Evolutionary conservation across 2,888 invertebrate genomes (phyloP), one percentile per base, ranked within the genome.

Genomic region (Caradrina clavipalpis): DNA sequence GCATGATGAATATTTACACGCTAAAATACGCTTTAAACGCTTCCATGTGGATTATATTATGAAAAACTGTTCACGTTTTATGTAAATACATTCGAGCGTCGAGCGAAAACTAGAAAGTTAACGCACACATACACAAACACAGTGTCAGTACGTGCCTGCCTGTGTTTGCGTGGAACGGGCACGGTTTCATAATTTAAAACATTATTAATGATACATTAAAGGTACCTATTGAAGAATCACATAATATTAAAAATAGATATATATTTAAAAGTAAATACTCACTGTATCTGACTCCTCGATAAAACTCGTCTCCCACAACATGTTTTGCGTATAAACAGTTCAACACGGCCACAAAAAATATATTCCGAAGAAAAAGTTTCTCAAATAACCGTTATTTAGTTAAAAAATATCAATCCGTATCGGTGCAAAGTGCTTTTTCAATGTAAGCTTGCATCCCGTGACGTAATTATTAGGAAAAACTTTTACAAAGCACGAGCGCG

Each of bases 51-150:
- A 90, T 92, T 92, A 90, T 94, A 94, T 95, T 95, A 95, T 94
- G 94, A 95, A 95, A 96, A 95, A 95, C 95, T 91, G 89, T 93
- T 93, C 96, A 95, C 96, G 96, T 96, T 92, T 93, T 94, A 95
- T 95, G 96, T 94, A 94, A 95, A 96, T 95, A 93, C 87, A 89
- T 89, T 84, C 84, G 89, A 91, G 89, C 92, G 88, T 87, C 92
- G 91, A 94, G 95, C 95, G 96, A 95, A 95, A 95, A 95, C 96
- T 96, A 96, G 96, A 96, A 96, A 96, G 96, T 96, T 90, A 75
- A 91, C 94, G 61, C 94, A 91, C 94, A 91, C 95, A 89, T 77
- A 87, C 85, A 87, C 82, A 79, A 78, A 85, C 80, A 73, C 67
- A 60, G 66, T 47, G 73, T 78, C 80, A 72, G 81, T 78, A 83